Conservation (phyloP, 2,888 invertebrate species). For the Scaeva pyrastri region DNA sequence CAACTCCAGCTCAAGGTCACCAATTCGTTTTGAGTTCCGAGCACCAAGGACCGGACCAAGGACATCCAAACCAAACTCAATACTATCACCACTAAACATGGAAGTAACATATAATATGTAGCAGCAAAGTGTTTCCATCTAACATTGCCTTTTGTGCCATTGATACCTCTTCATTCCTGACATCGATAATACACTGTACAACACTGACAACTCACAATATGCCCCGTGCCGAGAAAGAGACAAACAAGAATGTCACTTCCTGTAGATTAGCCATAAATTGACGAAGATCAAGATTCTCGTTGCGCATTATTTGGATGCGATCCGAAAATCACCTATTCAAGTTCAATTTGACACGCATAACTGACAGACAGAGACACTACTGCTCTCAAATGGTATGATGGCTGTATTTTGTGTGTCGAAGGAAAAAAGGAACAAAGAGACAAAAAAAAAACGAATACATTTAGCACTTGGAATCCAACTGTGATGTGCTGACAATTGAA, state of each 20-base stretch:
- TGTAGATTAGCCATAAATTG: slow-evolving; percentile 71
- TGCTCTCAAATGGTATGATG: slow-evolving; percentile 53
- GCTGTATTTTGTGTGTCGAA: slow-evolving; percentile 38
- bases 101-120: too few species aligned
- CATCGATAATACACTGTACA: not conserved
- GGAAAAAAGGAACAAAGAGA: not conserved
- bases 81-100: not conserved
- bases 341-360: slow-evolving; percentile 69
- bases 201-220: slow-evolving; percentile 49
- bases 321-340: slow-evolving; percentile 70
- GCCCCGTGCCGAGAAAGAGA: slow-evolving; percentile 70
- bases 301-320: slow-evolving; percentile 71
- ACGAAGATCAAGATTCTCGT: slow-evolving; percentile 62
- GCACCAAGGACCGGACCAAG: slow-evolving; percentile 25
- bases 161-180: slow-evolving; percentile 4
- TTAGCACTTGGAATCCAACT: slow-evolving; percentile 71
- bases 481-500: slow-evolving; percentile 58
- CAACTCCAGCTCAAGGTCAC: slow-evolving; percentile 62
- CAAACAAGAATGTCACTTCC: slow-evolving; percentile 70
- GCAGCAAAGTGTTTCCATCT: not conserved
- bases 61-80: slow-evolving; percentile 28
- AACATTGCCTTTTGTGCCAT: not conserved
- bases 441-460: slow-evolving; percentile 32
- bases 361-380: slow-evolving; percentile 31
- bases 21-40: slow-evolving; percentile 55